Evolutionary conservation across 2,113 vertebrate species (phyloP).

Genomic region (Ceyx cyanopectus): DNA sequence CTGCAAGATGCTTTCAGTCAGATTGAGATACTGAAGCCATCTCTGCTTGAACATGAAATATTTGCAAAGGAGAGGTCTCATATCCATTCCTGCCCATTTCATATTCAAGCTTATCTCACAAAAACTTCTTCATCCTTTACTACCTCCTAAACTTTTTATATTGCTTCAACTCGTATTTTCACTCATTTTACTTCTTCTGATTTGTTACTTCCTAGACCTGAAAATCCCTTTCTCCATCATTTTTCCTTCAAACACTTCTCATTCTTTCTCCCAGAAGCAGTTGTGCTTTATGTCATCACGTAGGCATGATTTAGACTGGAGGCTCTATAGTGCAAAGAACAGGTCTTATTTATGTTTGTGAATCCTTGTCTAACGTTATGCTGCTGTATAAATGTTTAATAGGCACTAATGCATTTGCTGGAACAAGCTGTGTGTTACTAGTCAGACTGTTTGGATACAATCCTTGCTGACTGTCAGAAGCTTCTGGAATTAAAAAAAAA

Average conservation of each 20-base stretch:
- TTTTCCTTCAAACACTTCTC: background rate
- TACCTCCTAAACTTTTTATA: background rate
- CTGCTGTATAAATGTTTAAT: slow-evolving; percentile 67
- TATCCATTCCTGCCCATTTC: background rate
- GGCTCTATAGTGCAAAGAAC: background rate
- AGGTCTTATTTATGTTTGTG: slow-evolving; percentile 36
- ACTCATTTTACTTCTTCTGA: background rate
- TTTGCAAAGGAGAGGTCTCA: background rate
- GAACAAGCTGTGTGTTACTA: slow-evolving; percentile 14
- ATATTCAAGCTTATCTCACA: background rate
- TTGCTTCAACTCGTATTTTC: background rate
- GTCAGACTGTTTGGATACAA: slow-evolving; percentile 1
- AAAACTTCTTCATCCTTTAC: background rate
- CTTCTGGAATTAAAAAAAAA: slow-evolving; percentile 30
- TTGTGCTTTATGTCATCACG: background rate
- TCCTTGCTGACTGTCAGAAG: slow-evolving; percentile 44
- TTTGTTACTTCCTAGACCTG: background rate
- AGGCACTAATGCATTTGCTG: slow-evolving; percentile 63
- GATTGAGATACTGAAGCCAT: background rate
- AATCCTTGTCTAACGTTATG: slow-evolving; percentile 22
- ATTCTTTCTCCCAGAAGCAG: background rate
- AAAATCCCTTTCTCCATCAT: background rate
- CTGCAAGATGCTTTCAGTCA: background rate
- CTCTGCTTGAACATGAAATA: background rate
- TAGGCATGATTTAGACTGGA: background rate